A percentile compares a stretch with the other conserved stretches of the same genome.
Evolutionary conservation across 2,888 invertebrate species (phyloP).

Genomic region (Temnothorax unifasciatus): DNA sequence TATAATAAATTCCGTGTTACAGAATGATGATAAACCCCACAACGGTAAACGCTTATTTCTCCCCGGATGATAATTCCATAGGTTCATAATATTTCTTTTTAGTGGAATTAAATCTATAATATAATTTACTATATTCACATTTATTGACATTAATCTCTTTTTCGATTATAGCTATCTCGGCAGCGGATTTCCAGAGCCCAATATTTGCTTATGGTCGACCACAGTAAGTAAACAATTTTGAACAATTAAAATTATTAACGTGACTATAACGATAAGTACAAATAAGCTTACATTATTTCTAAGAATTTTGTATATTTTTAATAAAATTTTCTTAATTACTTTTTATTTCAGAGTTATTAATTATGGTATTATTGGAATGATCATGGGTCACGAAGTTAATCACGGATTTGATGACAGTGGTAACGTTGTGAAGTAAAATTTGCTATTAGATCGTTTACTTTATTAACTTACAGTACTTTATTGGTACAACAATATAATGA

Average conservation of each 20-base stretch:
- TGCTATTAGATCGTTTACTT: background rate
- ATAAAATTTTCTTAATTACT: background rate
- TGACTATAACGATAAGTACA: background rate
- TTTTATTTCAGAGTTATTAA: conserved; percentile 61
- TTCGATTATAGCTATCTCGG: conserved; percentile 56
- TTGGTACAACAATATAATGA: background rate
- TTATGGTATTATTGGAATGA: conserved; percentile 64
- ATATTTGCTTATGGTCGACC: conserved; percentile 61
- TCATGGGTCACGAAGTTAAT: conserved; percentile 70
- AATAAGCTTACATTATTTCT: background rate
- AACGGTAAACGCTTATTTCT: conserved; percentile 64
- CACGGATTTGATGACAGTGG: conserved; percentile 70
- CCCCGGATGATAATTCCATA: conserved; percentile 52
- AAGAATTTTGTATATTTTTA: background rate
- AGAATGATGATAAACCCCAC: conserved; percentile 58
- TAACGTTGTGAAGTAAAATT: conserved; percentile 28
- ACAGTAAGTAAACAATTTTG: conserved; percentile 54
- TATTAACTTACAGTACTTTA: too few relatives aligned
- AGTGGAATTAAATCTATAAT: background rate
- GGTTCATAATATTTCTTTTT: conserved; percentile 37
- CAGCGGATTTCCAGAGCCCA: conserved; percentile 68
- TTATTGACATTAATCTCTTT: background rate
- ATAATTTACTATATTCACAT: background rate
- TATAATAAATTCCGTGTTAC: conserved; percentile 17
- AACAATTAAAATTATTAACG: background rate